phyloP scores from a whole-genome alignment of 2,888 invertebrate species.

The Eupithecia subumbrata region DNA sequence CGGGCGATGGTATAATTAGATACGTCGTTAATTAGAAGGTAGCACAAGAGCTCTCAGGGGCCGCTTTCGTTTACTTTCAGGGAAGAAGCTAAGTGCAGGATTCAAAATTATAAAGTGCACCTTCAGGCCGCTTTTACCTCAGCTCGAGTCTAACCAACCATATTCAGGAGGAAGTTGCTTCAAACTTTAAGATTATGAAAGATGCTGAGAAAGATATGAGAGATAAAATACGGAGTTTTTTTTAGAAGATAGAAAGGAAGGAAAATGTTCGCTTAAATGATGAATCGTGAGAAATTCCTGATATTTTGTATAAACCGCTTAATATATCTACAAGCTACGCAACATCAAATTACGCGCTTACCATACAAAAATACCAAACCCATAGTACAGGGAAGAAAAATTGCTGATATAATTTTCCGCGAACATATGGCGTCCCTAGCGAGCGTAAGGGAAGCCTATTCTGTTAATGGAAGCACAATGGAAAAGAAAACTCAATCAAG shows the following conservation, averaged over 20 bases:
- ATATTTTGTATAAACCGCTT: slow-evolving; percentile 7
- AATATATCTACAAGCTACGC: slow-evolving; percentile 23
- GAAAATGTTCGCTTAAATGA: background rate
- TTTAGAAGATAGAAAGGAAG: background rate
- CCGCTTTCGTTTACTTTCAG: slow-evolving; percentile 66
- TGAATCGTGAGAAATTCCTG: background rate
- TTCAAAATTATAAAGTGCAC: slow-evolving; percentile 30
- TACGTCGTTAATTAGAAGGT: slow-evolving; percentile 79
- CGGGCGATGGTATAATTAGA: slow-evolving; percentile 77
- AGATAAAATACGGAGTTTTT: background rate
- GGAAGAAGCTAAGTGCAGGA: slow-evolving; percentile 37
- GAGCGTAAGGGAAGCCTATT: slow-evolving; percentile 68
- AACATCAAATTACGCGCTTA: slow-evolving; percentile 34
- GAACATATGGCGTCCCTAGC: slow-evolving; percentile 71
- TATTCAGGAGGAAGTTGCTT: slow-evolving; percentile 11
- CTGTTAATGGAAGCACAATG: slow-evolving; percentile 80
- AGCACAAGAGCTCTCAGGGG: slow-evolving; percentile 73
- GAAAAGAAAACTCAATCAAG: slow-evolving; percentile 82
- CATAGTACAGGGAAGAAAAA: slow-evolving; percentile 61
- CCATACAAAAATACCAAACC: slow-evolving; percentile 39
- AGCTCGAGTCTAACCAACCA: slow-evolving; percentile 3
- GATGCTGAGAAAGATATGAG: background rate
- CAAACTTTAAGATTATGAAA: slow-evolving; percentile 5
- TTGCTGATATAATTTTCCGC: slow-evolving; percentile 74
- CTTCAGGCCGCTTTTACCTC: slow-evolving; percentile 14